A percentile compares a stretch with the other conserved stretches of the same genome.
These are phyloP conservation scores for Limenitis camilla DNA, from an alignment of 2,888 invertebrate species.

Conservation along the genomic window DNA sequence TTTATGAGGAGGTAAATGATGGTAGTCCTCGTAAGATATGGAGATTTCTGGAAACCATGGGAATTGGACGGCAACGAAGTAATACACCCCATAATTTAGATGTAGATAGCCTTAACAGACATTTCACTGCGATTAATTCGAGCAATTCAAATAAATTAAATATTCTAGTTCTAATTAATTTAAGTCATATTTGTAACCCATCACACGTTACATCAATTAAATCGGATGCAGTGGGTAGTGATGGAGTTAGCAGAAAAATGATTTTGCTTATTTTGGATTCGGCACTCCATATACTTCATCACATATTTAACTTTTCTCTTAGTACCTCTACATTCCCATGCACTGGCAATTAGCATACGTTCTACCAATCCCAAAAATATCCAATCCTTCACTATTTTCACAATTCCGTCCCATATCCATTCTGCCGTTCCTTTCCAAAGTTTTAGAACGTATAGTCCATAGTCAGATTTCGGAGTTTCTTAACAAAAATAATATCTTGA, in stretches of 20 bases:
- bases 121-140: too few relatives aligned
- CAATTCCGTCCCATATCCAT: neutral
- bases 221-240: too few relatives aligned
- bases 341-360: neutral
- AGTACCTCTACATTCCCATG: neutral
- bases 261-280: neutral
- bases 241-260: neutral
- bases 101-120: too few relatives aligned
- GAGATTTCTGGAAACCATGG: neutral
- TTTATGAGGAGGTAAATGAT: neutral
- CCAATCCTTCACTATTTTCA: neutral
- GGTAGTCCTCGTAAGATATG: neutral
- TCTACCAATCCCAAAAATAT: neutral
- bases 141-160: too few relatives aligned
- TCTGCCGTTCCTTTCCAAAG: neutral
- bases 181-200: too few relatives aligned
- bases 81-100: too few relatives aligned
- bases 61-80: neutral
- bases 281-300: neutral
- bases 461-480: neutral
- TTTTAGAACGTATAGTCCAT: neutral
- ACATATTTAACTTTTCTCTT: neutral
- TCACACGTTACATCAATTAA: too few relatives aligned
- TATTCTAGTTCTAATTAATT: too few relatives aligned
- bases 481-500: neutral